Conservation (phyloP, 2,888 invertebrate genomes). For the Apodemia mormo region DNA sequence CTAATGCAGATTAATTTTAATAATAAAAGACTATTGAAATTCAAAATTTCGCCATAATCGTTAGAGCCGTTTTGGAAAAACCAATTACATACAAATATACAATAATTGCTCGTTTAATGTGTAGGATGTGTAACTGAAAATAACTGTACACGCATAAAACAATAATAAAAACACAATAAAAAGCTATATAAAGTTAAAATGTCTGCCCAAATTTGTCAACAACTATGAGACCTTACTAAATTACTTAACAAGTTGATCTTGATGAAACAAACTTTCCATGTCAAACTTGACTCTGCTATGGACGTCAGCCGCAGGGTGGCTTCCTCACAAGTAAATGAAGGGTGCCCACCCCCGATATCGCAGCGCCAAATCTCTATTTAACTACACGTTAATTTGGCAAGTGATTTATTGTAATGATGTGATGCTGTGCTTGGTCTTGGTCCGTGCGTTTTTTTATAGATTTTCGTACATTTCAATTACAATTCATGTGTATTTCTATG, state of each 20-base stretch:
- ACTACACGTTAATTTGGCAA: conserved; percentile 8
- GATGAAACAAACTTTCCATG: conserved; percentile 1
- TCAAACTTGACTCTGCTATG: background rate
- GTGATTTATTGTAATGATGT: conserved; percentile 15
- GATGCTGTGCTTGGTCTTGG: background rate
- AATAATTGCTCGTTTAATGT: too few species aligned
- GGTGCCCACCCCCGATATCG: background rate
- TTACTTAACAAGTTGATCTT: background rate
- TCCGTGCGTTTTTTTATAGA: background rate
- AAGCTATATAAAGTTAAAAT: background rate
- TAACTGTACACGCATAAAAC: too few species aligned
- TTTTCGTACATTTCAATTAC: too few species aligned
- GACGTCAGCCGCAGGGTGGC: background rate
- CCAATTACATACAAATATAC: too few species aligned
- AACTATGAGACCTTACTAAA: background rate
- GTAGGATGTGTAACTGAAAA: too few species aligned
- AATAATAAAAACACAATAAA: too few species aligned
- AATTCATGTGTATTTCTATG: conserved; percentile 44
- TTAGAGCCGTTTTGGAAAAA: too few species aligned
- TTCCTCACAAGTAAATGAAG: too few species aligned
- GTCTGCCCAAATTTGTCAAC: background rate
- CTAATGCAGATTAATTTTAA: too few species aligned
- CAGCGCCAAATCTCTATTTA: background rate
- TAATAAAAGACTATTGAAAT: too few species aligned
- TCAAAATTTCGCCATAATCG: too few species aligned